Evolutionary conservation across 2,113 vertebrate species (phyloP), one percentile per base, ranked within the genome.

Genomic region (Pterocles burchelli): DNA sequence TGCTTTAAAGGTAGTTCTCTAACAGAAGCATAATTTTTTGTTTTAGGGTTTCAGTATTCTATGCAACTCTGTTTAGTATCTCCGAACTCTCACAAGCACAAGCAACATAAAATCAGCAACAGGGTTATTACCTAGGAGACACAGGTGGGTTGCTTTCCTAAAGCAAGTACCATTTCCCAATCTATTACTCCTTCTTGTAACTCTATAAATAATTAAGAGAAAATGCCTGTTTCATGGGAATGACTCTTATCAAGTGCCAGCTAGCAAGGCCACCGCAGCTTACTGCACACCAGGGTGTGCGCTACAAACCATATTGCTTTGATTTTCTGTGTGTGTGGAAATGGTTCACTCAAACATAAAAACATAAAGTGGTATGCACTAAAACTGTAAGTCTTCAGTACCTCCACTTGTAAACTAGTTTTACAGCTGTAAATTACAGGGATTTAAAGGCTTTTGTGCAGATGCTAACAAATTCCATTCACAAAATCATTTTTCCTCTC

Each of bases 391-490:
- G 77, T 48, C 80, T 90, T 91, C 76, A 96, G 83, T 88, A 63
- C 89, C 72, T 95, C 45, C 78, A 86, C 62, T 95, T 91, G 77
- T 93, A 93, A 97, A 95, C 71, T 93, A 68, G 17, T 85, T 92
- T 96, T 95, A 93, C 95, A 88, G 82, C 34, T 85, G 89, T 91
- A 97, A 97, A 96, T 96, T 94, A 74, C 82, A 92, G 31, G n/a
- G 24, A 68, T 94, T 97, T 95, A 95, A 94, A 84, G 54, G 85
- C 5, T 73, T 91, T 97, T 95, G 94, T 75, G 82, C 48, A 97
- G 92, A 88, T 94, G 80, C 75, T 96, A 95, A 93, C 95, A 96
- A 97, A 97, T 95, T 96, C 94, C 68, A 73, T 62, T 79, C 86
- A 85, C 52, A 93, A 82, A 93, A n/a, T 18, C 3, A 48, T 73